Percentiles rank a stretch among this genome's conserved stretches.
phyloP scores from a whole-genome alignment of 2,888 invertebrate species.

The Cosmia trapezina region DNA sequence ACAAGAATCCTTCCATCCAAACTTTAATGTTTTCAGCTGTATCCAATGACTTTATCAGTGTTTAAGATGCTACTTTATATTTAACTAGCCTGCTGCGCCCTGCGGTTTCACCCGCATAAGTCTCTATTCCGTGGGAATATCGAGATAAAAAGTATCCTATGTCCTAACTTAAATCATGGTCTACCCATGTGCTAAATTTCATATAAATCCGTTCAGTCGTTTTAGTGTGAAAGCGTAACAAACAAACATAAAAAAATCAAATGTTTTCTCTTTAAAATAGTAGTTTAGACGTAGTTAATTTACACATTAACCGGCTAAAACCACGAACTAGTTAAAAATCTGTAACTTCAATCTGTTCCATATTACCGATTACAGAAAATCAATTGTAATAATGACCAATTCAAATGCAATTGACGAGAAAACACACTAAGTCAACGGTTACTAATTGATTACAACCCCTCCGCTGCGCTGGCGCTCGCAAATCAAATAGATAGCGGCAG shows the following conservation, averaged over 20 bases:
- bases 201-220: too few relatives aligned
- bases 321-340: background rate
- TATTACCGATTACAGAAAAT: constrained; percentile 21
- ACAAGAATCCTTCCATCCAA: too few relatives aligned
- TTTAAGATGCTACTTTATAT: background rate
- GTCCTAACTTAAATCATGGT: too few relatives aligned
- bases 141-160: too few relatives aligned
- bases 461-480: constrained; percentile 53
- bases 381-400: constrained; percentile 34
- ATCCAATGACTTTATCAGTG: background rate
- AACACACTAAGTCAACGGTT: constrained; percentile 45
- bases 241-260: too few relatives aligned
- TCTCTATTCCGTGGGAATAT: too few relatives aligned
- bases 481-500: constrained; percentile 59
- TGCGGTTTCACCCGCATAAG: too few relatives aligned
- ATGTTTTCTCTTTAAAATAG: too few relatives aligned
- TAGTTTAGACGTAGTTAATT: background rate
- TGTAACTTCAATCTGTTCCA: background rate
- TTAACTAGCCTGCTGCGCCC: too few relatives aligned
- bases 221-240: too few relatives aligned
- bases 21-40: background rate
- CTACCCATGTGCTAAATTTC: too few relatives aligned
- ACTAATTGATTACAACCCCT: constrained; percentile 51
- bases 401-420: constrained; percentile 40
- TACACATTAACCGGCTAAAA: background rate